phyloP scores from a whole-genome alignment of 2,113 vertebrate genomes.

The Pleuronectes platessa region DNA sequence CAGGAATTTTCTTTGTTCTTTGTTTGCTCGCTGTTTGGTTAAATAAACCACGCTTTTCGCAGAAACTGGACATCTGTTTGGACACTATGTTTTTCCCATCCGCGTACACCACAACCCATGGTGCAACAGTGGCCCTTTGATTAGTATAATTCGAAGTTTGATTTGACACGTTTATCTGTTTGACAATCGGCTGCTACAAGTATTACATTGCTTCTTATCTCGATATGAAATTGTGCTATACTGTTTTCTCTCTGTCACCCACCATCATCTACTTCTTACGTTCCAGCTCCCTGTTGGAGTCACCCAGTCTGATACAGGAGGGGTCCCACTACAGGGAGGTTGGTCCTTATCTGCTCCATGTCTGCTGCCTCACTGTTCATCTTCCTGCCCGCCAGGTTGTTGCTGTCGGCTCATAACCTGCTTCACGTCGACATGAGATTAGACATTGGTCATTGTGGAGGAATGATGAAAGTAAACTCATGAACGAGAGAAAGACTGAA shows the following conservation, averaged over 20 bases:
- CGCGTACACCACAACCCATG: too few species aligned
- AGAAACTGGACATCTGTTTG: too few species aligned
- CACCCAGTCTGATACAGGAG: not conserved
- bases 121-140: too few species aligned
- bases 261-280: not conserved
- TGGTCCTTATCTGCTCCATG: constrained; percentile 27
- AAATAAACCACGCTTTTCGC: too few species aligned
- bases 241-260: constrained; percentile 18
- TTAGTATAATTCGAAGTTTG: too few species aligned
- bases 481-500: not conserved
- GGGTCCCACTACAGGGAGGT: not conserved
- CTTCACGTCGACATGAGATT: too few species aligned
- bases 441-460: not conserved
- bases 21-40: too few species aligned
- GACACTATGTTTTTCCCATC: too few species aligned
- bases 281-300: constrained; percentile 3
- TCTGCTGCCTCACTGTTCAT: constrained; percentile 20
- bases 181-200: too few species aligned
- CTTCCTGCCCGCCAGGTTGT: constrained; percentile 3
- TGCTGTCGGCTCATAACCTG: constrained; percentile 3
- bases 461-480: not conserved
- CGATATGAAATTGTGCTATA: constrained; percentile 20
- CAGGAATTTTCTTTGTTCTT: too few species aligned
- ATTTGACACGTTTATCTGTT: too few species aligned
- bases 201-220: constrained; percentile 32